Percentiles rank a stretch among this genome's conserved stretches.
These are phyloP conservation scores for Falco novaeseelandiae DNA, from an alignment of 2,797 vertebrate genomes.

Conservation along the genomic window DNA sequence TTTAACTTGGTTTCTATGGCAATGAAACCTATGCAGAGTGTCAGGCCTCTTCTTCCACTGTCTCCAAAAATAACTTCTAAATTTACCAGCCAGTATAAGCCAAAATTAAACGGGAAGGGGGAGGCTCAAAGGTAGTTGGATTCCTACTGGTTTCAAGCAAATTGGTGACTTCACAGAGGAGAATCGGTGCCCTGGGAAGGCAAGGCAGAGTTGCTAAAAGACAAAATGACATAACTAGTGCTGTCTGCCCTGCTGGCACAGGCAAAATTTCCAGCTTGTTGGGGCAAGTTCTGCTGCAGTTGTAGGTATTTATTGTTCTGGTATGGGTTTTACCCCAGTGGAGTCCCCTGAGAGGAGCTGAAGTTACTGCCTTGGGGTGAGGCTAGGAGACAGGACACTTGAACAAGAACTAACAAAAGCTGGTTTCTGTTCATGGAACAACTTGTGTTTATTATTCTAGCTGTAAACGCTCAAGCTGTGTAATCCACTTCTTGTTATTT, in stretches of 20 bases:
- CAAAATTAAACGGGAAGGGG: neutral
- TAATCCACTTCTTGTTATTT: neutral
- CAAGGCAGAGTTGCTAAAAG: neutral
- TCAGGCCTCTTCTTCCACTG: slow-evolving; percentile 2
- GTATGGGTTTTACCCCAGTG: fast-evolving
- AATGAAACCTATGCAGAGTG: slow-evolving; percentile 17
- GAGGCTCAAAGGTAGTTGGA: neutral
- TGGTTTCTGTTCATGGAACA: neutral
- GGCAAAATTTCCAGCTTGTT: neutral
- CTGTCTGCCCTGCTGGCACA: neutral
- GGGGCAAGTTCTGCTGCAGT: neutral
- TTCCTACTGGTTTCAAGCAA: neutral
- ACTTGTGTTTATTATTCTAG: neutral
- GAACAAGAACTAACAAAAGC: neutral
- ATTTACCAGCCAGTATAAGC: slow-evolving; percentile 7
- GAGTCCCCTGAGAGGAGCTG: neutral
- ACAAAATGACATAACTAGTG: neutral
- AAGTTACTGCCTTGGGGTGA: neutral
- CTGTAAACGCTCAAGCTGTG: neutral
- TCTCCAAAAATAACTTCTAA: slow-evolving; percentile 51
- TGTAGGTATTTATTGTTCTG: neutral
- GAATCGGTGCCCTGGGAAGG: neutral
- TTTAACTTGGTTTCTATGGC: slow-evolving; percentile 63
- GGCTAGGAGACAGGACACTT: neutral
- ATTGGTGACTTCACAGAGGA: neutral